Conservation (phyloP, 1,140 invertebrate genomes). For the Lycorma delicatula region DNA sequence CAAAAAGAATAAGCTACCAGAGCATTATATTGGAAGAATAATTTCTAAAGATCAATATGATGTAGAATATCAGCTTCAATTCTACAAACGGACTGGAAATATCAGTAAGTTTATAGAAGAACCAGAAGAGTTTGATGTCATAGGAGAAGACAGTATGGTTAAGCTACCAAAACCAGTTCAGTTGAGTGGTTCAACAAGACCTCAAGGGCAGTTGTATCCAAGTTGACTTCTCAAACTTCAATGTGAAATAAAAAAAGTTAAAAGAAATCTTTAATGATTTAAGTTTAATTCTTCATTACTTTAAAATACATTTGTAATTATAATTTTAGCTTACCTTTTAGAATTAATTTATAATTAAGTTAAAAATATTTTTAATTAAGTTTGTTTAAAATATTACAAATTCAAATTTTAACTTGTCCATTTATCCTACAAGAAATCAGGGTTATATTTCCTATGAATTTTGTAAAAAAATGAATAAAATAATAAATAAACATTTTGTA, state of each 20-base stretch:
- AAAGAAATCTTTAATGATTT: no score
- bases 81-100: slow-evolving; percentile 1
- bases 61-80: not conserved
- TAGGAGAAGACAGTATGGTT: not conserved
- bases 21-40: not conserved
- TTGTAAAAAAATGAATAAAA: no score
- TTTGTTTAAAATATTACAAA: no score
- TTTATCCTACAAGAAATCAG: no score
- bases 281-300: no score
- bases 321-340: no score
- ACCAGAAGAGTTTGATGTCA: not conserved
- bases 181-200: not conserved
- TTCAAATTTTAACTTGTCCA: no score
- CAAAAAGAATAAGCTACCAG: not conserved
- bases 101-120: not conserved
- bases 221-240: not conserved
- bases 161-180: not conserved
- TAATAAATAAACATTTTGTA: no score
- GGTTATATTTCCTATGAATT: no score
- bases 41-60: not conserved
- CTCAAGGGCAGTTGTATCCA: not conserved
- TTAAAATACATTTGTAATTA: no score
- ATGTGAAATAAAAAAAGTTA: not conserved
- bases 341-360: no score
- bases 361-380: no score